Base-by-base conservation (phyloP, 2,888 invertebrate species). In the Nemapogon koenigi region DNA sequence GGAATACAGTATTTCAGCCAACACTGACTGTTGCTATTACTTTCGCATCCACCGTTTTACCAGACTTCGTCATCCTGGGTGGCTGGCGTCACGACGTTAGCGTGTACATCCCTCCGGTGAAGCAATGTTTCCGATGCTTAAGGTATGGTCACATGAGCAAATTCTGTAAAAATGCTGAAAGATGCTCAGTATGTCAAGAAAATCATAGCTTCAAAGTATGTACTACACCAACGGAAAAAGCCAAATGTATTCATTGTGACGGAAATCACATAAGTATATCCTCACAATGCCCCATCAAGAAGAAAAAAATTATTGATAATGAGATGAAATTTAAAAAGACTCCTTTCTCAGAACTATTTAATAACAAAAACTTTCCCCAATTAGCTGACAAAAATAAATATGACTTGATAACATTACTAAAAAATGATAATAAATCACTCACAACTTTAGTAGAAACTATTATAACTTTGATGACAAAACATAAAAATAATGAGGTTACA, bases 211-310 rank as follows among this genome's bases (percentile, higher is more conserved):
- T 16, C 16, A 31, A 31, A 11, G 16, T 15, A 31, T 31, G 31
- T 15, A 4, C 11, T 15, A 11, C 8, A 15, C 31, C 31, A 4
- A 8, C 11, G 8, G 4, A 16, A 14, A 4, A 31, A 16, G 31
- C 31, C n/a, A 15, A 4, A 31, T 31, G 31, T 16, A 15, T 14
- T 28, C 28, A 28, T 28, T 28, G 28, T 16, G 16, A 31, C 4
- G 31, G 16, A 16, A 31, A 31, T 16, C 31, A 31, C 16, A 15
- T 31, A 31, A n/a, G 4, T 15, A 31, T 31, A 7, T 31, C 31
- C 13, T 6, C 15, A n/a, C 16, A 31, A 31, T 16, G 16, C 16
- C 15, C 31, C 4, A n/a, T 4, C 16, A 31, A 31, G 16, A 7
- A 31, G 31, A 31, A n/a, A 31, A 31, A 31, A 16, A 31, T 14